These are phyloP conservation scores for Plebejus melissa DNA, from an alignment of 2,888 invertebrate species.

Conservation along the genomic window DNA sequence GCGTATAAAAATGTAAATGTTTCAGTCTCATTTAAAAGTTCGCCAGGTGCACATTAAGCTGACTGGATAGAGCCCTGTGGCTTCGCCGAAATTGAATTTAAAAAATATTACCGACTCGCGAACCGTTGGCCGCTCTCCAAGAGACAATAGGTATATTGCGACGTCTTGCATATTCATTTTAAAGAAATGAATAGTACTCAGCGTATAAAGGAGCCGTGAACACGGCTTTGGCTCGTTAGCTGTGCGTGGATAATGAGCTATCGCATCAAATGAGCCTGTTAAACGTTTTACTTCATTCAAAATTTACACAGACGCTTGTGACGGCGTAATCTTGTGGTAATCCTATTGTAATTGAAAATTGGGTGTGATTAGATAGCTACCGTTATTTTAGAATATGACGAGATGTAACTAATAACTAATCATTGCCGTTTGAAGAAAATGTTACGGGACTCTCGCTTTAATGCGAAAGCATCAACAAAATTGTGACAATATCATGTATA, in stretches of 20 bases:
- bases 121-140: conserved; percentile 73
- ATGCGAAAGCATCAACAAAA: background rate
- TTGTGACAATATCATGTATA: background rate
- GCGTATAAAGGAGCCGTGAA: conserved; percentile 44
- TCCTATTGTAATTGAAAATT: background rate
- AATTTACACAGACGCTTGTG: background rate
- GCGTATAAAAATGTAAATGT: conserved; percentile 38
- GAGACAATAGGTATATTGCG: conserved; percentile 66
- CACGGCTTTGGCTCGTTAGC: conserved; percentile 49
- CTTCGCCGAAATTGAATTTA: conserved; percentile 77
- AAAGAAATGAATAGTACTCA: conserved; percentile 61
- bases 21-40: conserved; percentile 67
- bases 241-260: conserved; percentile 39
- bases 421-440: background rate
- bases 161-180: conserved; percentile 71
- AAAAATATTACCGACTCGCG: conserved; percentile 75
- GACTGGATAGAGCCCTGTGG: conserved; percentile 69
- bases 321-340: background rate
- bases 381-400: background rate
- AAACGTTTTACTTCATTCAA: background rate
- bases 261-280: background rate
- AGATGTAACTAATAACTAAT: background rate
- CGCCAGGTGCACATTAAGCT: conserved; percentile 77
- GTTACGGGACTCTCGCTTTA: background rate
- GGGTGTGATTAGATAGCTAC: background rate